Percentiles rank a stretch among this genome's conserved stretches.
Conservation (phyloP, 1,140 invertebrate species). For the Caenorhabditis latens region DNA sequence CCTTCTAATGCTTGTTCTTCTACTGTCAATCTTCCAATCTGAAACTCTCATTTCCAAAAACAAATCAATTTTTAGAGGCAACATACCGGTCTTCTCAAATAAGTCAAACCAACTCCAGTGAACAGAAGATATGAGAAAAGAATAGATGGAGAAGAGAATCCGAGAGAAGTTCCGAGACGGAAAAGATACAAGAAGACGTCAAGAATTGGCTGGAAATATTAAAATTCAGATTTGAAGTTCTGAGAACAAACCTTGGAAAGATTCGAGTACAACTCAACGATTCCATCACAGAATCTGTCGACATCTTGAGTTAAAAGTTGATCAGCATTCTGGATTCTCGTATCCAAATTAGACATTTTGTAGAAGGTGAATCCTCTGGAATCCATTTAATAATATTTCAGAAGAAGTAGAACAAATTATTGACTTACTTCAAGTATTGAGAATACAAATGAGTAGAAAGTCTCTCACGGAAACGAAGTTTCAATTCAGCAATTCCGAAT, state of each 20-base stretch:
- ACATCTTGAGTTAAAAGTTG: constrained; percentile 95
- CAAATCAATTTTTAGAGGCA: constrained; percentile 80
- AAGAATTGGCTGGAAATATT: constrained; percentile 83
- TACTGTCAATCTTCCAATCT: constrained; percentile 89
- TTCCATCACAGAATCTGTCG: constrained; percentile 94
- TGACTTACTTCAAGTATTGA: constrained; percentile 89
- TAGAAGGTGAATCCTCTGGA: constrained; percentile 94
- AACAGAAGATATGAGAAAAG: constrained; percentile 72
- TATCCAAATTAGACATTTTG: constrained; percentile 95
- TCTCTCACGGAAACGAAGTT: constrained; percentile 89
- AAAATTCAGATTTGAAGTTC: neutral
- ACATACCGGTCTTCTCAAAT: constrained; percentile 86
- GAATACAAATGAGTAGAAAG: constrained; percentile 89
- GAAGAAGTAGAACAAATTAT: neutral
- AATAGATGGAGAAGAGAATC: constrained; percentile 82
- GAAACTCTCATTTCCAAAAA: constrained; percentile 80
- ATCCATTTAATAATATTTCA: neutral
- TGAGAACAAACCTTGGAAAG: constrained; percentile 85
- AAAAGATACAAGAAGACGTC: constrained; percentile 95
- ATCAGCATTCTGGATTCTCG: constrained; percentile 93
- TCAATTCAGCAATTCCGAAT: constrained; percentile 92
- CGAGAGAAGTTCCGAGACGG: constrained; percentile 87
- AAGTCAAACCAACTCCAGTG: constrained; percentile 73
- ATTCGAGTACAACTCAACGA: constrained; percentile 95
- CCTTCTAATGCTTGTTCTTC: constrained; percentile 95